Evolutionary conservation across 2,113 vertebrate species (phyloP).

Genomic region (Spermophilus dauricus): DNA sequence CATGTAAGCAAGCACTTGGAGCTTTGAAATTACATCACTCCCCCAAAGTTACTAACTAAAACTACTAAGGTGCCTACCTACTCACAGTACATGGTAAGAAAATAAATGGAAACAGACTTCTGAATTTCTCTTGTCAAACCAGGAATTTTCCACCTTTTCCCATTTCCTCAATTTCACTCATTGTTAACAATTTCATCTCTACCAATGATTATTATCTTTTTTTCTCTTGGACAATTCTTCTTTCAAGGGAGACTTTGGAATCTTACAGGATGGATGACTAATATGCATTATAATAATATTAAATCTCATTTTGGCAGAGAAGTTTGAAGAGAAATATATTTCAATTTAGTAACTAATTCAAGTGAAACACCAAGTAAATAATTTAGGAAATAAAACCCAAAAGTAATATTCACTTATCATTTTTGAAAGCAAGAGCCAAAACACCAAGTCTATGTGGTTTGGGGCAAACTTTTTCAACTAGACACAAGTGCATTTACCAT

Average conservation of each 20-base stretch:
- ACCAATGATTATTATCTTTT: neutral
- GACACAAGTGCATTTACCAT: slow-evolving; percentile 88
- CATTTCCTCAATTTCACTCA: slow-evolving; percentile 30
- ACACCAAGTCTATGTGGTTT: neutral
- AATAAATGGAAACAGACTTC: neutral
- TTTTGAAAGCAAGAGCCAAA: slow-evolving; percentile 26
- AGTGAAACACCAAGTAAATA: slow-evolving; percentile 26
- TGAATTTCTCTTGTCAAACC: neutral
- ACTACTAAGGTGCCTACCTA: neutral
- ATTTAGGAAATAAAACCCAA: slow-evolving; percentile 46
- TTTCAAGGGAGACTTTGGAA: neutral
- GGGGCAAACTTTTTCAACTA: neutral
- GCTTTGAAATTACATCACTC: neutral
- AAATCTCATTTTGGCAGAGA: slow-evolving; percentile 44
- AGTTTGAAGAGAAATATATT: slow-evolving; percentile 49
- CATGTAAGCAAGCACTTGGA: neutral
- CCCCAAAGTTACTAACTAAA: slow-evolving; percentile 23
- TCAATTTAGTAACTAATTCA: slow-evolving; percentile 64
- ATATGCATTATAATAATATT: neutral
- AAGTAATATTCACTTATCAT: slow-evolving; percentile 39
- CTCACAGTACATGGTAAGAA: slow-evolving; percentile 6
- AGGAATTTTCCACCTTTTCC: neutral
- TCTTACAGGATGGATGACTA: slow-evolving; percentile 30
- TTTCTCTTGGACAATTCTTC: slow-evolving; percentile 26
- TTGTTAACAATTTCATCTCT: slow-evolving; percentile 31